phyloP scores from a whole-genome alignment of 37 sponge, comb jelly and placozoan genomes.

The Chondrilla cf. caribensis region DNA sequence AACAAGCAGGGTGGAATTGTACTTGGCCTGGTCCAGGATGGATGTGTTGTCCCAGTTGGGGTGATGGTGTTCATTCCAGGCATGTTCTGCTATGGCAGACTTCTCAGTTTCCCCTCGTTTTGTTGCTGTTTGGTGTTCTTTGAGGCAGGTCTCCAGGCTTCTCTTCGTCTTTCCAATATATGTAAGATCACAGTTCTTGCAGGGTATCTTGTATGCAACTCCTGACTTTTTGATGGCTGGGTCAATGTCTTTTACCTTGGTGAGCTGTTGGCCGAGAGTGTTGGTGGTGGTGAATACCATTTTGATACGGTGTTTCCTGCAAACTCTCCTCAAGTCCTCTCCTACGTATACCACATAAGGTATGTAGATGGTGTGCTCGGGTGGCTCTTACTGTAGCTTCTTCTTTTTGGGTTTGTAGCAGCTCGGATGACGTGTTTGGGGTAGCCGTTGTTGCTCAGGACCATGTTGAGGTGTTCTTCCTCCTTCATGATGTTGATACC shows the following conservation, averaged over 20 bases:
- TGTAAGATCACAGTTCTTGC: conserved; percentile 10
- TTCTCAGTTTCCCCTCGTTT: conserved; percentile 23
- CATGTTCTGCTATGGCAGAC: conserved; percentile 7
- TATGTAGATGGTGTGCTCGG: conserved; percentile 3
- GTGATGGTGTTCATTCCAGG: neutral
- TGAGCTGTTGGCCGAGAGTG: conserved; percentile 15
- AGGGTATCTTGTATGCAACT: conserved; percentile 24
- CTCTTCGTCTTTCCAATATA: conserved; percentile 35
- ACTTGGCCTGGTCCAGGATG: neutral
- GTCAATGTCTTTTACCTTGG: conserved; percentile 13
- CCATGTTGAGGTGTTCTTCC: neutral
- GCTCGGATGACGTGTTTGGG: neutral
- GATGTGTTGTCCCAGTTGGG: neutral
- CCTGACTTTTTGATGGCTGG: neutral
- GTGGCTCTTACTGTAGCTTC: neutral
- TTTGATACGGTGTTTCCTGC: neutral
- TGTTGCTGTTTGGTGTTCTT: conserved; percentile 32
- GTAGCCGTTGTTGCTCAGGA: conserved; percentile 15
- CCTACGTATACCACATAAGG: neutral
- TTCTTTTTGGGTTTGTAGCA: neutral
- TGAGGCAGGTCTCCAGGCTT: conserved; percentile 13
- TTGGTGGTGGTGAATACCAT: neutral
- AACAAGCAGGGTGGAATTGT: conserved; percentile 2
- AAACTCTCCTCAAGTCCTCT: neutral
- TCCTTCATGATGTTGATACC: neutral